Evolutionary conservation across 2,113 vertebrate genomes (phyloP), one percentile per base, ranked within the genome.

Genomic region (Sterrhoptilus dennistouni): DNA sequence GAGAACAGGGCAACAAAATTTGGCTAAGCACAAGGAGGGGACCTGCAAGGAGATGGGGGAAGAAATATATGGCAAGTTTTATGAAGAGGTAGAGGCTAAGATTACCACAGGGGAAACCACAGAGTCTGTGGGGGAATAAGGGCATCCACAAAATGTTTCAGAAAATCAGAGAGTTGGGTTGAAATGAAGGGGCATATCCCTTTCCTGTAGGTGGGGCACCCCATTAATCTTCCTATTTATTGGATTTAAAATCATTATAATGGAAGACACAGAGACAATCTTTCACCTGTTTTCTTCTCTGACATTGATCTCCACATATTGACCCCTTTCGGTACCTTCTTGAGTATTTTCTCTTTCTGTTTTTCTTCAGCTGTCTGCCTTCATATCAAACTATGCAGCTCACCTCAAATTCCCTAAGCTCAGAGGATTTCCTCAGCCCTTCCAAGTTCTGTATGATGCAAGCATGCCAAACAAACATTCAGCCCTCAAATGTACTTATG

Each of bases 361-460:
- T 14, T 63, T 27, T 77, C 23, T 42, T 83, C 63, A 85, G 27
- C 31, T 49, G 5, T 69, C 28, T 76, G 36, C 60, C 63, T 85
- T 38, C 19, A 21, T 66, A 54, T 44, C 69, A 66, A 86, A 56
- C 38, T 44, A 23, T 29, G 75, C 56, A 80, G 47, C 29, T 85
- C 44, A 33, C 47, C 92, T 89, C 70, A 66, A 64, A 68, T 94
- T 94, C 71, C 44, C 76, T 90, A 83, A 92, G 25, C 64, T 91
- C 27, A n/a, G 92, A 96, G 93, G 83, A 94, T 87, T 93, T 97
- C 93, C 79, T 90, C 0, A 0, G 60, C 40, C 18, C 25, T 92
- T 94, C 85, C 79, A 93, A 93, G 71, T 81, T 35, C 64, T 83
- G 63, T 52, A 22, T 93, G 95, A 95, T 94, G 85, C 90, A 95